A percentile compares a stretch with the other conserved stretches of the same genome.
phyloP scores from a whole-genome alignment of 2,113 vertebrate genomes.

The Ciconia maguari region DNA sequence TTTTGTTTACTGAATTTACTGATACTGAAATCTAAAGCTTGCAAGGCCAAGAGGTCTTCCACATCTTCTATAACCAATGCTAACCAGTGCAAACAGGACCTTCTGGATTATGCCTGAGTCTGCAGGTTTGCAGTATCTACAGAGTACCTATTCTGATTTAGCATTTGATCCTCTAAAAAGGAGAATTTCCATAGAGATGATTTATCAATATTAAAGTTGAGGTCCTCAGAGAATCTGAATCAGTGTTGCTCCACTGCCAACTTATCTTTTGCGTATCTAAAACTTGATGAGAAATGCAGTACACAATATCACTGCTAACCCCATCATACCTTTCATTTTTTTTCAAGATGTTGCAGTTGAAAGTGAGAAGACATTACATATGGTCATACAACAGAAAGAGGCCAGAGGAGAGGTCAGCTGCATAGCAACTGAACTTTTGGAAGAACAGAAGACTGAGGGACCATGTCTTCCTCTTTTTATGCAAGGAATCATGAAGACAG shows the following conservation, averaged over 20 bases:
- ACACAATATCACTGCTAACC: neutral
- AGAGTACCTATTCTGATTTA: neutral
- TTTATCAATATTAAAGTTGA: neutral
- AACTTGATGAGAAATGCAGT: neutral
- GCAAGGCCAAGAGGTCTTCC: neutral
- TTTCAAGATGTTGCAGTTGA: neutral
- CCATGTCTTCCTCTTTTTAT: neutral
- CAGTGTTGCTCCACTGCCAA: neutral
- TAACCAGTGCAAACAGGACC: neutral
- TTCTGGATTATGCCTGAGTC: neutral
- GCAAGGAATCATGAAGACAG: neutral
- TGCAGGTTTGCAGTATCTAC: neutral
- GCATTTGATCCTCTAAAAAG: neutral
- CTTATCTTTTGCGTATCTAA: neutral
- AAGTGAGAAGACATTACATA: neutral
- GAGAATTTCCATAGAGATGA: neutral
- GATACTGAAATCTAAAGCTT: neutral
- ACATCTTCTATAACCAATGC: neutral
- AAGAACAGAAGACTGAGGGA: conserved; percentile 30
- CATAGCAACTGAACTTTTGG: neutral
- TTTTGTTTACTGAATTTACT: neutral
- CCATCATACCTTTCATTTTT: neutral
- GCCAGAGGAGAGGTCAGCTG: conserved; percentile 3
- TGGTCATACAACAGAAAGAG: neutral
- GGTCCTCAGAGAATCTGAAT: neutral